Conservation (phyloP, 2,797 vertebrate species). For the Schizothorax lantsangensis region DNA sequence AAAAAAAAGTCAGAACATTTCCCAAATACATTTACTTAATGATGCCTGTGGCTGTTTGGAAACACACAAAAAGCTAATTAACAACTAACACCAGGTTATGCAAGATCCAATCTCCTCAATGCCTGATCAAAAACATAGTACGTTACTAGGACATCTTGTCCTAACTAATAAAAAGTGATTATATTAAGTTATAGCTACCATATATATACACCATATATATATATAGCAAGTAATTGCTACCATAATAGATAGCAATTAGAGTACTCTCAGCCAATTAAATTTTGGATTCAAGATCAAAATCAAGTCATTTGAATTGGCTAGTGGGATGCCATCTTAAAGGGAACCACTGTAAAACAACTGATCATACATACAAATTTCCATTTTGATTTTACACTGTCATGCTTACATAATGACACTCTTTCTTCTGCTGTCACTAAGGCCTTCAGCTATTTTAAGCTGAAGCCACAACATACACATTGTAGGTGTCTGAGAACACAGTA, state of each 20-base stretch:
- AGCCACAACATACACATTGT: background rate
- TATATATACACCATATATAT: too few relatives aligned
- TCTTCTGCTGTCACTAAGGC: background rate
- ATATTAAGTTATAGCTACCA: background rate
- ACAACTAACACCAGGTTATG: background rate
- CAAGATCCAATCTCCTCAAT: background rate
- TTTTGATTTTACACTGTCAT: background rate
- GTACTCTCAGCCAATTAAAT: background rate
- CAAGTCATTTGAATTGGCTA: background rate
- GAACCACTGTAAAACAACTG: background rate
- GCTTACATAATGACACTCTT: background rate
- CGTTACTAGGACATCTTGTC: background rate
- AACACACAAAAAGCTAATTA: conserved; percentile 6
- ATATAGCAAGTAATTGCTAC: too few relatives aligned
- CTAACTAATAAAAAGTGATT: background rate
- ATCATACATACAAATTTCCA: background rate
- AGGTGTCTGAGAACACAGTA: background rate
- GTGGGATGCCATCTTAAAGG: background rate
- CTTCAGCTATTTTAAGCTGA: background rate
- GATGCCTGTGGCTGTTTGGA: background rate
- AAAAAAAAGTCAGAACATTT: background rate
- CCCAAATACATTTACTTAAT: background rate
- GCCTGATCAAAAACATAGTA: background rate
- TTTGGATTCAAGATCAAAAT: background rate
- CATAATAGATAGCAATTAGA: background rate